Base-by-base conservation (phyloP, 2,797 vertebrate species). In the Hyperoplus immaculatus region DNA sequence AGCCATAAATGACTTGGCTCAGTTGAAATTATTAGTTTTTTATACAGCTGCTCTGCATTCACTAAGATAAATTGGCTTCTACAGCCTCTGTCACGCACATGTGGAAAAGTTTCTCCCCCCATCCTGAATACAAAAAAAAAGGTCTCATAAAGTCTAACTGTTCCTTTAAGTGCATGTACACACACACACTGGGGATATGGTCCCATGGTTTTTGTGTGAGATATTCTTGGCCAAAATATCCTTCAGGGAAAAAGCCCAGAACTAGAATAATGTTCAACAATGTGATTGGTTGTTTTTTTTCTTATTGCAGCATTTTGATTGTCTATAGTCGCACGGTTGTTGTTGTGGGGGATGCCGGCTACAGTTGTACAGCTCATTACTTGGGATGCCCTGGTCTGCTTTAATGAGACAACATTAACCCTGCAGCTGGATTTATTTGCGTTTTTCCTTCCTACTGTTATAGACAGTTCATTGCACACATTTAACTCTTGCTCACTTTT, bases 381-480 rank as follows among this genome's bases (percentile, higher is more conserved):
- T 61, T 16, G 55, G 21, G 36, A 14, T 59, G 14, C 36, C 43
- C 12, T 51, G 38, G 42, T 66, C 45, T 53, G 55, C 29, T 64
- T 50, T 46, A 51, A 56, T n/a, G 12, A 62, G 59, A 42, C 18
- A 29, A 58, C 57, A 8, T 43, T 39, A 53, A 54, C 54, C 13
- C 54, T 47, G 59, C 29, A 63, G 71, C 56, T 67, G 10, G 9
- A 41, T 55, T 66, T 57, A 61, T 67, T 55, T 38, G 15, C 21
- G 18, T 49, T 47, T 60, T 61, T 5, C 55, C 54, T 55, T 65
- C 56, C 62, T 29, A 9, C 1, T 15, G 45, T 6, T 54, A 8
- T 60, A 16, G 7, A 42, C 18, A 39, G 16, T 53, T 5, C 12
- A 46, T 43, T 71, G 5, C 62, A 46, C 9, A 64, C 66, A 50